A percentile compares a stretch with the other conserved stretches of the same genome.
Evolutionary conservation across 2,797 vertebrate species (phyloP).

Genomic region (Prionace glauca): DNA sequence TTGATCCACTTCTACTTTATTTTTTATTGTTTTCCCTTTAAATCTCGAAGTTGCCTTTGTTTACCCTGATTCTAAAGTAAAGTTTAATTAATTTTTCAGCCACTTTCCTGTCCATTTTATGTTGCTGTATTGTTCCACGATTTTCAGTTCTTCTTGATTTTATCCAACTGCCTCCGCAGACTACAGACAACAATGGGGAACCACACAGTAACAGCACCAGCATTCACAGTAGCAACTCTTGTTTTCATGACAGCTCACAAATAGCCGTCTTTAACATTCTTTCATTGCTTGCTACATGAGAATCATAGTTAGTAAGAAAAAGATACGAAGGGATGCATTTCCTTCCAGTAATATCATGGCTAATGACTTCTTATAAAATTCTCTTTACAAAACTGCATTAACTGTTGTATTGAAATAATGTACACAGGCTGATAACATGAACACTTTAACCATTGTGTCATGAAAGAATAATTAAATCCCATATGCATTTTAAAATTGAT

Average conservation of each 20-base stretch:
- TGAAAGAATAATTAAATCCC: not conserved
- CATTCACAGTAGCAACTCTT: slow-evolving; percentile 7
- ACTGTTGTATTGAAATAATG: not conserved
- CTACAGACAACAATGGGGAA: not conserved
- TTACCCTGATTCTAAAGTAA: not conserved
- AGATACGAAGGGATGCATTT: not conserved
- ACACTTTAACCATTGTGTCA: not conserved
- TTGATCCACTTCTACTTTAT: slow-evolving; percentile 2
- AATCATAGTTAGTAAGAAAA: not conserved
- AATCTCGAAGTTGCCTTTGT: not conserved
- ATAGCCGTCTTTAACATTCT: not conserved
- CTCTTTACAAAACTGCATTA: not conserved
- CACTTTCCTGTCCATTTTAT: not conserved
- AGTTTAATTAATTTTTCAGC: not conserved
- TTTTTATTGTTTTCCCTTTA: not conserved
- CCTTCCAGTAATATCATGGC: not conserved
- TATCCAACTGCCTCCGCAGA: not conserved
- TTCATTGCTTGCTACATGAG: not conserved
- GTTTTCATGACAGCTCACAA: slow-evolving; percentile 1
- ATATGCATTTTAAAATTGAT: not conserved
- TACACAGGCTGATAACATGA: not conserved
- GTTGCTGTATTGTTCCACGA: not conserved
- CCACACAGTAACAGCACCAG: not conserved
- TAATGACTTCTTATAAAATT: not conserved
- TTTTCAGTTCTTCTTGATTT: slow-evolving; percentile 2